Evolutionary conservation across 2,797 vertebrate species (phyloP).

Genomic region (Anguilla pacifica): DNA sequence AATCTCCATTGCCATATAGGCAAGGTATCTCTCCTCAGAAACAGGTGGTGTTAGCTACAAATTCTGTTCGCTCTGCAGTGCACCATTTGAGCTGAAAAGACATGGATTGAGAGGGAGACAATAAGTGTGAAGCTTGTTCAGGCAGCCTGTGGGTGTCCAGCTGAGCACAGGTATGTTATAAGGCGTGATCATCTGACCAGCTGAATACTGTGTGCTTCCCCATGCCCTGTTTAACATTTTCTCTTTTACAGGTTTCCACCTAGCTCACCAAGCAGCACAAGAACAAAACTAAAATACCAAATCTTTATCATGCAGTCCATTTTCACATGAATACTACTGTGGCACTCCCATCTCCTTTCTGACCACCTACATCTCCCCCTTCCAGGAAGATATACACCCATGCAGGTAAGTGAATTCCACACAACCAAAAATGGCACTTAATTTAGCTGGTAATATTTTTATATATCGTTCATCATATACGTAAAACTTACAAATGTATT

Average conservation of each 20-base stretch:
- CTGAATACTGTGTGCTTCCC: background rate
- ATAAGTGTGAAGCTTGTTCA: background rate
- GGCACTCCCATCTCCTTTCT: background rate
- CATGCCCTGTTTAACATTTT: background rate
- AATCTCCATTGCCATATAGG: background rate
- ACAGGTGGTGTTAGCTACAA: background rate
- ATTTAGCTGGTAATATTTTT: background rate
- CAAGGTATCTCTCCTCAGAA: background rate
- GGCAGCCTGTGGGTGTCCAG: background rate
- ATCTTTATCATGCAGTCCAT: background rate
- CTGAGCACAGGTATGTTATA: background rate
- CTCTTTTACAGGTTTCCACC: background rate
- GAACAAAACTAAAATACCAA: background rate
- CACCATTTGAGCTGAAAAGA: no score
- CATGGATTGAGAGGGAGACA: no score
- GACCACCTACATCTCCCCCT: background rate
- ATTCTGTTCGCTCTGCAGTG: no score
- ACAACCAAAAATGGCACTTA: background rate
- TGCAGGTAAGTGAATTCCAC: background rate
- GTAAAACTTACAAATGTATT: no score
- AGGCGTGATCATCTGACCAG: background rate
- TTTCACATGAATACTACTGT: background rate
- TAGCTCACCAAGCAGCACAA: background rate
- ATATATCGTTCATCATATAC: no score
- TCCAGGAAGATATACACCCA: background rate